Conservation (phyloP, 1,140 invertebrate species). For the Chrysomallon squamiferum region DNA sequence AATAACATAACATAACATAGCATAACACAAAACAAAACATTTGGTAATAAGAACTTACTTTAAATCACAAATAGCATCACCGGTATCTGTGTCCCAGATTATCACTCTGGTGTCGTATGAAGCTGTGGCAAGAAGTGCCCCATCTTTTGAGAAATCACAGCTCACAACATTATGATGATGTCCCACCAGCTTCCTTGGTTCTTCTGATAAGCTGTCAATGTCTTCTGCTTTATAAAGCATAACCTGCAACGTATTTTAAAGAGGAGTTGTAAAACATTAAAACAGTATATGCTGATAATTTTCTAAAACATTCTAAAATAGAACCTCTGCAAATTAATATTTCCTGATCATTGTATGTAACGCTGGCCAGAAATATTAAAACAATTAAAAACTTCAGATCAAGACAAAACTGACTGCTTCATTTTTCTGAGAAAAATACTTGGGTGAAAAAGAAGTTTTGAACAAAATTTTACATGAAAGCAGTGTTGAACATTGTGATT, state of each 20-base stretch:
- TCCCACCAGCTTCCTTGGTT: conserved; percentile 61
- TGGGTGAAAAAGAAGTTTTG: no score
- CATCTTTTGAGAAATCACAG: conserved; percentile 69
- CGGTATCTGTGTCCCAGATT: conserved; percentile 67
- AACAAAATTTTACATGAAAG: no score
- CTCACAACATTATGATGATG: conserved; percentile 67
- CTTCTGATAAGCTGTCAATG: conserved; percentile 46
- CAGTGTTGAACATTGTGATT: no score
- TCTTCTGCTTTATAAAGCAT: conserved; percentile 64
- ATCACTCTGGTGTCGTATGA: conserved; percentile 68
- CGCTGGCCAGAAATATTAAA: no score
- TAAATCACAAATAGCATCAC: conserved; percentile 52
- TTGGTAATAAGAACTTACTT: conserved; percentile 54
- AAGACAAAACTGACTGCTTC: no score
- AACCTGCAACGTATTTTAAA: conserved; percentile 53
- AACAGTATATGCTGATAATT: not conserved
- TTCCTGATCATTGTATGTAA: no score
- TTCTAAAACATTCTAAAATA: not conserved
- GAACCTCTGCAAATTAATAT: no score
- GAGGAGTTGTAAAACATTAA: not conserved
- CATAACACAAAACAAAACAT: no score
- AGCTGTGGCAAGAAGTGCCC: conserved; percentile 68
- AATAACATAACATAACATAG: no score
- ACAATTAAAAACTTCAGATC: no score
- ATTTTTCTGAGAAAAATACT: no score